Evolutionary conservation across 2,113 vertebrate genomes (phyloP).

Genomic region (Coptodon bakossiorum): DNA sequence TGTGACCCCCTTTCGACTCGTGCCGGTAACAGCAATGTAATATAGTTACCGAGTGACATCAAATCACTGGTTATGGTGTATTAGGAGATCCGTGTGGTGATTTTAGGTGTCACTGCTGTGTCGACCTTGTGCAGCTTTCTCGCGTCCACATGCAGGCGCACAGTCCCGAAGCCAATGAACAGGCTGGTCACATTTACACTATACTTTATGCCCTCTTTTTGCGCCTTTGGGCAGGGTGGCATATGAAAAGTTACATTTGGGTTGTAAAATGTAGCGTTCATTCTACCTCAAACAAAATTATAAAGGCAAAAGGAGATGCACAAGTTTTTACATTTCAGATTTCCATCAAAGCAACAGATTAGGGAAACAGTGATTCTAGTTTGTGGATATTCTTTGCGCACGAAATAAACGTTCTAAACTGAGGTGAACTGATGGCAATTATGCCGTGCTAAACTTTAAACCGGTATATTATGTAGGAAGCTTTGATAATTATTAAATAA

Average conservation of each 20-base stretch:
- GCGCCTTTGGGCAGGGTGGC: neutral
- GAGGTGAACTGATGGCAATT: neutral
- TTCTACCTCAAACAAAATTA: neutral
- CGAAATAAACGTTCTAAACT: neutral
- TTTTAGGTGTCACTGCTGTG: conserved; percentile 24
- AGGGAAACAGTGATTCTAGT: neutral
- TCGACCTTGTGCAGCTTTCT: conserved; percentile 57
- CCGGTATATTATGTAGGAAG: neutral
- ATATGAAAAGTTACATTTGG: neutral
- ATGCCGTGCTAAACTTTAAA: neutral
- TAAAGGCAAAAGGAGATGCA: neutral
- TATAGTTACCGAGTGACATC: conserved; percentile 33
- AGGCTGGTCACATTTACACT: neutral
- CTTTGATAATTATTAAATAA: neutral
- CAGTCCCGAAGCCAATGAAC: neutral
- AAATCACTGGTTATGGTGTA: conserved; percentile 29
- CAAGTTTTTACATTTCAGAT: neutral
- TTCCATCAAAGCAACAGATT: neutral
- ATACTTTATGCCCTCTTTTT: neutral
- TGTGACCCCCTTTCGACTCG: conserved; percentile 46
- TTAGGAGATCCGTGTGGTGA: conserved; percentile 28
- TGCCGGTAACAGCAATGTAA: conserved; percentile 26
- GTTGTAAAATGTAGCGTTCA: neutral
- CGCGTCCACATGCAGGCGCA: conserved; percentile 52
- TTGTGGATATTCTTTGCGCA: neutral